Evolutionary conservation across 2,797 vertebrate genomes (phyloP), one percentile per base, ranked within the genome.

Genomic region (Xenopus petersii): DNA sequence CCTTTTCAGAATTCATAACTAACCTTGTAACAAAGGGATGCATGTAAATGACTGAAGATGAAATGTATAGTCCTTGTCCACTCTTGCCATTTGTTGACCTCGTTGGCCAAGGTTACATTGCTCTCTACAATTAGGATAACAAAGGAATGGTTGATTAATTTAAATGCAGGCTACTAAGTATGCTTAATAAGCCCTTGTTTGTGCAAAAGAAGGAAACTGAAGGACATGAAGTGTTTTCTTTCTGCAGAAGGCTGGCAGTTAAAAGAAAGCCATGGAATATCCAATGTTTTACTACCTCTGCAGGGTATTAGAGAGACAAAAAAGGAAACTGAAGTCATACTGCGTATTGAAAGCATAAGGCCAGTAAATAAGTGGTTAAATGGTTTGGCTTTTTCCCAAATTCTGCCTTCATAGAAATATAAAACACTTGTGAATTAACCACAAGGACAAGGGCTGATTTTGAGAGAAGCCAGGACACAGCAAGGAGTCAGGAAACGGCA

Each of bases 391-490:
- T 0, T 13, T 33, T 69, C 26, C 47, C 71, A 74, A 61, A 70
- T 55, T 54, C 9, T 65, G 24, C 26, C 55, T 60, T 15, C 55
- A 8, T 17, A 55, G 58, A 74, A 74, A 78, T 15, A 78, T 69
- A 62, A 73, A 78, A 64, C 16, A 8, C 17, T 48, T 58, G 51
- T 26, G 33, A 55, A 74, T 70, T 64, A 78, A 74, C 67, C 71
- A 49, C 61, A 74, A 70, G 67, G 60, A 79, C 71, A 74, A 74
- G 66, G 61, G 61, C 26, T 48, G 30, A 60, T 68, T 74, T 70
- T 47, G 54, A 70, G 55, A 65, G 66, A 16, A 65, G 66, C 66
- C 71, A 79, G 64, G 16, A 74, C 60, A 13, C 71, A 65, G 76
- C 66, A 47, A 58, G 71, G 24, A 69, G 63, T 68, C 65, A 56